Evolutionary conservation across 2,113 vertebrate species (phyloP), one percentile per base, ranked within the genome.

Genomic region (Plestiodon gilberti): DNA sequence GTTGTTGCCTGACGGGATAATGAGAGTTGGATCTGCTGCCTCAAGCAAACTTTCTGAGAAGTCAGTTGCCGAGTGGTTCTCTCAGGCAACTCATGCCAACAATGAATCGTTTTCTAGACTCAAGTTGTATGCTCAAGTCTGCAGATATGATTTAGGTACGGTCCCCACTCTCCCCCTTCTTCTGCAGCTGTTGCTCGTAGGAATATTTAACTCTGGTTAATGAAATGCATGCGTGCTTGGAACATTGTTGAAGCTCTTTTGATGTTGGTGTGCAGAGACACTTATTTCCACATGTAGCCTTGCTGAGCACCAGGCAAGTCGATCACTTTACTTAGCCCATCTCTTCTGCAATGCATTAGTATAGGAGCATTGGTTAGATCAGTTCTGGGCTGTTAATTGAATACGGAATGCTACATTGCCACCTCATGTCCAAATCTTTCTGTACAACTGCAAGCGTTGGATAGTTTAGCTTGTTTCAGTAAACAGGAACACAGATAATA

Each of bases 121-220:
- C 91, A 98, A 99, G 94, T 97, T 99, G 80, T 99, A 99, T 70
- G 98, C 98, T 92, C 98, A 99, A 99, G 98, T 99, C 90, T 99
- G 98, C 97, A 98, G 97, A 97, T 98, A 99, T 2, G 98, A 99
- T 92, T 96, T 99, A 77, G 98, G 98, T 99, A 97, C 6, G 40
- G 33, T 62, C 74, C 10, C 23, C 64, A 28, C 33, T n/a, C 52
- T 55, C 20, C 48, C 5, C 65, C 38, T 30, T 88, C 86, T 82
- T 57, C 57, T 78, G 13, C 77, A 88, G 18, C 59, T 22, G 11
- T 74, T 40, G 15, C 6, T 59, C 23, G 57, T 25, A 43, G 14
- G 18, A 59, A 40, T 75, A 75, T 64, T 75, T 33, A n/a, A 62
- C 38, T 59, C 30, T 8, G 30, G 3, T 2, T 71, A 38, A 38